These are phyloP conservation scores for Vanessa tameamea DNA, from an alignment of 1,140 invertebrate genomes.

Conservation along the genomic window DNA sequence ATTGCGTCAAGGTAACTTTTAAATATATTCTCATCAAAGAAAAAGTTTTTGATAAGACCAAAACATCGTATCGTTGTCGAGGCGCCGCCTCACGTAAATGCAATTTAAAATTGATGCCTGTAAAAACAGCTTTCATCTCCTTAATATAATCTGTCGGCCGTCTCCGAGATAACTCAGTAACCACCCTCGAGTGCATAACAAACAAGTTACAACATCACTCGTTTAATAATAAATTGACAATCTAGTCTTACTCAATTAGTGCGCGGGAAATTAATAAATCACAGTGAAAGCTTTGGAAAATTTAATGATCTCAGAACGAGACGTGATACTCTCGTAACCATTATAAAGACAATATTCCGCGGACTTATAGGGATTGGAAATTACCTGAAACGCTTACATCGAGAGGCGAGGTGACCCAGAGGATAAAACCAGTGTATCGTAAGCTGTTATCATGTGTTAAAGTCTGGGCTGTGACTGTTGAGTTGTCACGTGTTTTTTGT, in stretches of 20 bases:
- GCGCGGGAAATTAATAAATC: conserved; percentile 30
- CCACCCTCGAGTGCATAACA: conserved; percentile 35
- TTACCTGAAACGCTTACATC: neutral
- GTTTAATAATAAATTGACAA: conserved; percentile 38
- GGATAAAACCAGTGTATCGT: no score
- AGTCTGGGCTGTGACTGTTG: no score
- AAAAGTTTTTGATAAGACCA: conserved; percentile 8
- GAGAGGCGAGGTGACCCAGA: neutral
- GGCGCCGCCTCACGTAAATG: conserved; percentile 44
- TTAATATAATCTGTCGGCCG: conserved; percentile 57
- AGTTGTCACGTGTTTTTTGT: no score
- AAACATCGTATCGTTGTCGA: conserved; percentile 39
- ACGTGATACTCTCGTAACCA: neutral
- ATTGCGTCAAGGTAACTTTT: neutral
- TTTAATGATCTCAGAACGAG: conserved; percentile 14
- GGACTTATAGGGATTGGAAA: neutral
- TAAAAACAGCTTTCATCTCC: conserved; percentile 64
- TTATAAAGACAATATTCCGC: neutral
- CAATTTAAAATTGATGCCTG: conserved; percentile 67
- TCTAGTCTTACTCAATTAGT: conserved; percentile 32
- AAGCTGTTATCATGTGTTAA: no score
- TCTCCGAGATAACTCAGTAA: conserved; percentile 52
- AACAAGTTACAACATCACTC: conserved; percentile 22
- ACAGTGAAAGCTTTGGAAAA: conserved; percentile 27
- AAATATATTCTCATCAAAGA: neutral